Conservation (phyloP, 2,113 vertebrate species). For the Tursiops truncatus region DNA sequence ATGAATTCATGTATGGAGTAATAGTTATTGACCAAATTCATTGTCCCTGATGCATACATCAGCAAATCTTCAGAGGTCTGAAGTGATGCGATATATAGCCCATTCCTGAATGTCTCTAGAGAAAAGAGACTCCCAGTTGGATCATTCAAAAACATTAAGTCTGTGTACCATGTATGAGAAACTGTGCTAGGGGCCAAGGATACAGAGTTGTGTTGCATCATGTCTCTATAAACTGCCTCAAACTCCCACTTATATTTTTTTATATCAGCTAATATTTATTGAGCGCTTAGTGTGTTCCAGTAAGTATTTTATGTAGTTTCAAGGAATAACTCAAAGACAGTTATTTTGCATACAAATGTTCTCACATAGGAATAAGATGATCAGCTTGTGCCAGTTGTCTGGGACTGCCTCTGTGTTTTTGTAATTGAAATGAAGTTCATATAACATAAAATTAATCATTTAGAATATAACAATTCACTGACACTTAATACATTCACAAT, state of each 20-base stretch:
- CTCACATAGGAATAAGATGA: neutral
- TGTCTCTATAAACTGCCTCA: neutral
- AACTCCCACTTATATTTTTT: neutral
- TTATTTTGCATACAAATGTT: neutral
- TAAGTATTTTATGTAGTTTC: neutral
- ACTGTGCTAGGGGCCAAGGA: neutral
- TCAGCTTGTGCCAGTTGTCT: neutral
- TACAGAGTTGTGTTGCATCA: neutral
- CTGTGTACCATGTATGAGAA: neutral
- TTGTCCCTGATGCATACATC: neutral
- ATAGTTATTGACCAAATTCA: neutral
- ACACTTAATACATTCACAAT: neutral
- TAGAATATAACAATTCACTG: neutral
- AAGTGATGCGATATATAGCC: neutral
- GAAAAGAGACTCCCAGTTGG: neutral
- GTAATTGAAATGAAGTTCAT: neutral
- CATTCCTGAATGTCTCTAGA: neutral
- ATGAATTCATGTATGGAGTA: neutral
- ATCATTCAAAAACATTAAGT: neutral
- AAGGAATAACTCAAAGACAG: neutral
- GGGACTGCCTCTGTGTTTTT: neutral
- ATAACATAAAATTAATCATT: conserved; percentile 18
- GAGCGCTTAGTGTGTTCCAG: neutral
- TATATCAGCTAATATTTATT: conserved; percentile 8
- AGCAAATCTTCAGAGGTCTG: neutral